A percentile compares a stretch with the other conserved stretches of the same genome.
Evolutionary conservation across 2,797 vertebrate species (phyloP).

Genomic region (Avahi laniger): DNA sequence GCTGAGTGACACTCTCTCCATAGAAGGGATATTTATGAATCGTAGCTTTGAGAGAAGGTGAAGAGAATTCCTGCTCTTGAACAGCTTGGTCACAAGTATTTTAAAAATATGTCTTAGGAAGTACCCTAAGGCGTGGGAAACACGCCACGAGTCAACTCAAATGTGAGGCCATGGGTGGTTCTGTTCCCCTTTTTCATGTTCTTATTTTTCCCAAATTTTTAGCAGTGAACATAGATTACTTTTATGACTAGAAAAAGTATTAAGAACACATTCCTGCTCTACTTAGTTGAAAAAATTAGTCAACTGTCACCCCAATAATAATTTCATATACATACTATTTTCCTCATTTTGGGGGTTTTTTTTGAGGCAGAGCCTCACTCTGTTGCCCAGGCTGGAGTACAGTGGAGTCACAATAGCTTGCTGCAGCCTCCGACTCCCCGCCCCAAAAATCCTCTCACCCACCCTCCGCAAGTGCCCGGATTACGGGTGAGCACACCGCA

Average conservation of each 20-base stretch:
- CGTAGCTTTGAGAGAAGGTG: neutral
- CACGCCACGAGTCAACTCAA: neutral
- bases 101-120: neutral
- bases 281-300: neutral
- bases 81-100: neutral
- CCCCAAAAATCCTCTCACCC: too few relatives aligned
- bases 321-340: neutral
- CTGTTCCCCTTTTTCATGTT: neutral
- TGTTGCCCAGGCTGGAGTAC: neutral
- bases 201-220: neutral
- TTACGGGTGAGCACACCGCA: fast-evolving
- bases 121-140: neutral
- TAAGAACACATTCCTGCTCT: neutral
- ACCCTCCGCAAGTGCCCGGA: neutral
- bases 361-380: too few relatives aligned
- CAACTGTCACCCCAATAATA: neutral
- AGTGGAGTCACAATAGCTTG: neutral
- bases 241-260: neutral
- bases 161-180: neutral
- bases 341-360: neutral
- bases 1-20: neutral
- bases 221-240: neutral
- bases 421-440: neutral
- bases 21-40: neutral
- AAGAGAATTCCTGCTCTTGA: neutral